phyloP scores from a whole-genome alignment of 2,888 invertebrate species.

The Limnephilus auricula region DNA sequence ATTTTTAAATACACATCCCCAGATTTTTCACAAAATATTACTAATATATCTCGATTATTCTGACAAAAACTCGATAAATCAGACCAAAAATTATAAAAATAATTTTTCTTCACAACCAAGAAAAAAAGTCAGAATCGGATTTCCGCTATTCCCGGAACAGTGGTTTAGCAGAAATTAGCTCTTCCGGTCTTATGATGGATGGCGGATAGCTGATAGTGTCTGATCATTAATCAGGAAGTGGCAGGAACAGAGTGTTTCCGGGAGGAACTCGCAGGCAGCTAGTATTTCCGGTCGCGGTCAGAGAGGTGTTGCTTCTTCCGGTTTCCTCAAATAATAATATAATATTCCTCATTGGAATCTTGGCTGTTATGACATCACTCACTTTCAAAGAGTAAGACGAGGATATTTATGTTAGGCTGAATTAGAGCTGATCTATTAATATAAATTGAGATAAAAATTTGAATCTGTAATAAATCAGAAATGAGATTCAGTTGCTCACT shows the following conservation, averaged over 20 bases:
- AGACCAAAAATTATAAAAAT: background rate
- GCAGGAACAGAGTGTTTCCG: constrained; percentile 23
- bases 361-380: background rate
- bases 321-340: background rate
- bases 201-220: constrained; percentile 12
- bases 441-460: background rate
- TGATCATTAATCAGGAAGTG: constrained; percentile 32
- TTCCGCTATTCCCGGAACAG: background rate
- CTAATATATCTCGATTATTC: no score
- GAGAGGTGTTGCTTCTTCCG: background rate
- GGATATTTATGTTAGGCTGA: background rate
- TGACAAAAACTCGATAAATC: background rate
- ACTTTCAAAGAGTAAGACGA: background rate
- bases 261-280: background rate
- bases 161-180: background rate
- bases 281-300: background rate
- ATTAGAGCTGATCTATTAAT: background rate
- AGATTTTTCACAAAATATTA: no score
- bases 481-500: background rate
- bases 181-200: constrained; percentile 9
- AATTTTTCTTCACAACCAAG: background rate
- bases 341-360: background rate
- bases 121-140: background rate
- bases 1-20: no score
- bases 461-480: background rate